Evolutionary conservation across 1,140 invertebrate genomes (phyloP).

Genomic region (Caenorhabditis tropicalis): DNA sequence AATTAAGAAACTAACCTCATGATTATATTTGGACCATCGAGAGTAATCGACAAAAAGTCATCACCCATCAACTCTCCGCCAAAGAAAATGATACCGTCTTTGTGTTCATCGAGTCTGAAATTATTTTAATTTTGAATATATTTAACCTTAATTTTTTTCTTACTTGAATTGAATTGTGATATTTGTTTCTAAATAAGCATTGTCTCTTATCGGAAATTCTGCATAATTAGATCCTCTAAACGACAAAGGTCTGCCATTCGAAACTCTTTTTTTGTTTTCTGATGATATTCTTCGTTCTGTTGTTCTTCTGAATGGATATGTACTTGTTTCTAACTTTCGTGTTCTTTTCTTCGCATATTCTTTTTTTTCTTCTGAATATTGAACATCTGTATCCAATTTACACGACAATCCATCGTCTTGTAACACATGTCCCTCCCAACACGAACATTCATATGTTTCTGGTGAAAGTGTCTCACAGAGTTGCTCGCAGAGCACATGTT

Average conservation of each 20-base stretch:
- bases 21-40: slow-evolving; percentile 46
- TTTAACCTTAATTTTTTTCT: neutral
- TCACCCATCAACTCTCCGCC: slow-evolving; percentile 43
- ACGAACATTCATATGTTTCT: slow-evolving; percentile 46
- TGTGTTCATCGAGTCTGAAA: slow-evolving; percentile 44
- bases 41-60: slow-evolving; percentile 43
- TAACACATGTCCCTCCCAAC: slow-evolving; percentile 45
- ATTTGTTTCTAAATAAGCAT: slow-evolving; percentile 45
- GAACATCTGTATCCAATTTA: slow-evolving; percentile 1
- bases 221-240: slow-evolving; percentile 38
- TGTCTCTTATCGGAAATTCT: slow-evolving; percentile 36
- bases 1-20: neutral
- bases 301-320: neutral
- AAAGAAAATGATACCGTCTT: slow-evolving; percentile 48
- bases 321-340: slow-evolving; percentile 5
- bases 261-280: neutral
- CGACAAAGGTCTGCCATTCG: neutral
- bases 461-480: slow-evolving; percentile 4
- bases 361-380: neutral
- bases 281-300: neutral
- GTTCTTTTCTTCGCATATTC: neutral
- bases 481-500: slow-evolving; percentile 43
- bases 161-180: slow-evolving; percentile 48
- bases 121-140: neutral
- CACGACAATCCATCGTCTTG: slow-evolving; percentile 40